A percentile compares a stretch with the other conserved stretches of the same genome.
Evolutionary conservation across 1,140 invertebrate species (phyloP).

Genomic region (Notospermus geniculatus): DNA sequence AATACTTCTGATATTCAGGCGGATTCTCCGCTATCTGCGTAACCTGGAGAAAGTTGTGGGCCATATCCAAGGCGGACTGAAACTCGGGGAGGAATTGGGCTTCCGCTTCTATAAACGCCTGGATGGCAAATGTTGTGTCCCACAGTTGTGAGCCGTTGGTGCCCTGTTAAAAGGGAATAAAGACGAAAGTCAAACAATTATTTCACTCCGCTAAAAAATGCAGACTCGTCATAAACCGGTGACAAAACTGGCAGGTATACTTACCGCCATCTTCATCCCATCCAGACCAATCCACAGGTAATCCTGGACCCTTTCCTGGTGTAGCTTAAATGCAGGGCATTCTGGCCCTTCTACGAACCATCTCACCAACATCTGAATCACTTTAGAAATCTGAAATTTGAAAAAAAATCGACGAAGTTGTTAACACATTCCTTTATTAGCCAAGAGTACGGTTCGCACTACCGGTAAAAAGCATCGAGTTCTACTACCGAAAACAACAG

Average conservation of each 20-base stretch:
- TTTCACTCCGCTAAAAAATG: background rate
- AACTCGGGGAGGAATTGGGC: slow-evolving; percentile 24
- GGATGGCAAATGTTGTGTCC: slow-evolving; percentile 43
- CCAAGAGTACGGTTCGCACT: no score
- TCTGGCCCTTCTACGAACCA: slow-evolving; percentile 39
- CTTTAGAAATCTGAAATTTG: slow-evolving; percentile 47
- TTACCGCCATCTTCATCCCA: slow-evolving; percentile 49
- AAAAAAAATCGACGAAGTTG: slow-evolving; percentile 5
- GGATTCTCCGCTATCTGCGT: slow-evolving; percentile 43
- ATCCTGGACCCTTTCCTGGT: slow-evolving; percentile 39
- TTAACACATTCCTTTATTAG: no score
- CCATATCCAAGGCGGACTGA: slow-evolving; percentile 21
- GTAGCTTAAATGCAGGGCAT: slow-evolving; percentile 29
- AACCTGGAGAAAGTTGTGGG: slow-evolving; percentile 31
- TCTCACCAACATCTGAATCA: slow-evolving; percentile 44
- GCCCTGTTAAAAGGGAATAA: slow-evolving; percentile 26
- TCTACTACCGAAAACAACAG: no score
- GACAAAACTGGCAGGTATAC: no score
- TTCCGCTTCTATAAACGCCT: slow-evolving; percentile 41
- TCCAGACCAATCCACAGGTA: slow-evolving; percentile 49
- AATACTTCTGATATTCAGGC: slow-evolving; percentile 38
- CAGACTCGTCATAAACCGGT: no score
- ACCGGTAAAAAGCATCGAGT: no score
- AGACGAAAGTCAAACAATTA: slow-evolving; percentile 3
- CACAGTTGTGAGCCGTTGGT: slow-evolving; percentile 50